These are phyloP conservation scores for Melieria omissa DNA, from an alignment of 2,888 invertebrate species.

Conservation along the genomic window DNA sequence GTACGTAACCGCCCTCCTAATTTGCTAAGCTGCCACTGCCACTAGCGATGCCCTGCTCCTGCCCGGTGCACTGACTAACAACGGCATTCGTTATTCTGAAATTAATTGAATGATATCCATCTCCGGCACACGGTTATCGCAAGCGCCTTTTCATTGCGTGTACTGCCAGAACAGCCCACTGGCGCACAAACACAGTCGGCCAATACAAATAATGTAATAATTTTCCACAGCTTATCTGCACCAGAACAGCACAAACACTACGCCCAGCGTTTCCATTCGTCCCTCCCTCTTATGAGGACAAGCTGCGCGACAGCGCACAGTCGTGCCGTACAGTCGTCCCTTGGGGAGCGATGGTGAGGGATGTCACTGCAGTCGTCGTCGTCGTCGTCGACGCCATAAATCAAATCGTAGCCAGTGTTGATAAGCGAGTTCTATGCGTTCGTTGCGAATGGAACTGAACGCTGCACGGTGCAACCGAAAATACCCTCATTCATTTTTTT, in stretches of 20 bases:
- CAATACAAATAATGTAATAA: slow-evolving; percentile 63
- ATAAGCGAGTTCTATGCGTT: too few species aligned
- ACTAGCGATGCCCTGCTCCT: too few species aligned
- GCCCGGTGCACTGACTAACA: slow-evolving; percentile 5
- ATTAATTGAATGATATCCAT: slow-evolving; percentile 62
- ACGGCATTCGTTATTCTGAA: slow-evolving; percentile 41
- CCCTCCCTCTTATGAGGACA: slow-evolving; percentile 33
- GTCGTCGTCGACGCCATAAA: slow-evolving; percentile 5
- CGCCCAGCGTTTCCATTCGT: slow-evolving; percentile 55
- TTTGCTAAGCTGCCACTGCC: background rate
- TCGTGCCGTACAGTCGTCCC: too few species aligned
- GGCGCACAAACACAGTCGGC: slow-evolving; percentile 40
- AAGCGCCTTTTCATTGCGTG: background rate
- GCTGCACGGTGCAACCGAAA: too few species aligned
- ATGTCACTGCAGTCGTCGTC: too few species aligned
- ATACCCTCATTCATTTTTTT: too few species aligned
- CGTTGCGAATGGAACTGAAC: too few species aligned
- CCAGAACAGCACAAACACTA: slow-evolving; percentile 65
- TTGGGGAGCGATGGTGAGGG: too few species aligned
- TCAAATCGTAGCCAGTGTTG: slow-evolving; percentile 34
- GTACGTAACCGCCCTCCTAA: background rate
- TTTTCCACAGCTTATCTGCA: slow-evolving; percentile 63
- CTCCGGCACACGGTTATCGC: slow-evolving; percentile 46
- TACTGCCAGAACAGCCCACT: background rate
- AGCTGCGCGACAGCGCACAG: too few species aligned